phyloP scores from a whole-genome alignment of 1,140 invertebrate genomes.

The Conus betulinus region DNA sequence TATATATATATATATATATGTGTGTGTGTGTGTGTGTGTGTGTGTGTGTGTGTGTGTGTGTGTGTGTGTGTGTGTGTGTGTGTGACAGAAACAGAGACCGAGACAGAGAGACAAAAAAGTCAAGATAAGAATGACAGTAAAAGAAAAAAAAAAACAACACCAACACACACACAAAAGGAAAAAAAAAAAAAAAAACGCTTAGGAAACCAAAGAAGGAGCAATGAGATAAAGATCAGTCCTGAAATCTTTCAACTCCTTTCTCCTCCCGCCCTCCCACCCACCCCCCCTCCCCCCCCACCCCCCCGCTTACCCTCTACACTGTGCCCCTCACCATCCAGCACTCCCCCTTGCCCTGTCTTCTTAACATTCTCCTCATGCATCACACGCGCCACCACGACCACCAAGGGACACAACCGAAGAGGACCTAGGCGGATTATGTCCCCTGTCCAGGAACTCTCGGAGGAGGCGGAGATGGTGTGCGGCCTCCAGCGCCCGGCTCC shows the following conservation, averaged over 20 bases:
- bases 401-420: conserved; percentile 26
- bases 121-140: not conserved
- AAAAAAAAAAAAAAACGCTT: not conserved
- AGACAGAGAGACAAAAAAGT: not conserved
- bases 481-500: not conserved
- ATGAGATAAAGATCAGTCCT: too few relatives aligned
- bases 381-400: not conserved
- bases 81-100: not conserved
- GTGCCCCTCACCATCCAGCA: not conserved
- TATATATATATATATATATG: too few relatives aligned
- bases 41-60: too few relatives aligned
- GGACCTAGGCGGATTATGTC: conserved; percentile 23
- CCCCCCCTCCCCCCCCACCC: not conserved
- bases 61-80: too few relatives aligned
- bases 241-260: too few relatives aligned
- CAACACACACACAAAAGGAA: not conserved
- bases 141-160: not conserved
- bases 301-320: not conserved
- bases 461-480: conserved; percentile 16
- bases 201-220: too few relatives aligned
- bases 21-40: too few relatives aligned
- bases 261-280: not conserved
- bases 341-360: not conserved
- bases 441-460: conserved; percentile 7
- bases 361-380: conserved; percentile 22